Evolutionary conservation across 2,888 invertebrate genomes (phyloP), one percentile per base, ranked within the genome.

Genomic region (Drosophila bunnanda): DNA sequence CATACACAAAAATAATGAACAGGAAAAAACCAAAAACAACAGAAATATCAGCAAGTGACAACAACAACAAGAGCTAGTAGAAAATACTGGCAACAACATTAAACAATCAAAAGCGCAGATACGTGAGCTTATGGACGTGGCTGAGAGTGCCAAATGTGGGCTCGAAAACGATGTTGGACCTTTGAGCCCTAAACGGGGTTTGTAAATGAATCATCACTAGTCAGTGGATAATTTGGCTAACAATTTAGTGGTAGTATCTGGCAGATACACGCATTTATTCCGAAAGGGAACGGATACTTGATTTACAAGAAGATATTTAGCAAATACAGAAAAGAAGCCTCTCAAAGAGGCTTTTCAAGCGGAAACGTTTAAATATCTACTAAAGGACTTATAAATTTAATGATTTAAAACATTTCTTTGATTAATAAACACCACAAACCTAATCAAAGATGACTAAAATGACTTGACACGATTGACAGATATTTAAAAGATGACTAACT

Each of bases 41-140:
- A n/a, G 64, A 48, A 66, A 65, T 30, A 52, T 8, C 25, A 41
- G 43, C 60, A 71, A 71, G 72, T 61, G 67, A 76, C 66, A 77
- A 66, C 60, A 65, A 44, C 34, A 67, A 66, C 52, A 60, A 25
- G 17, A 52, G 17, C 50, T 46, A 34, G 32, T 30, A 44, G 44
- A 55, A 62, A 58, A 54, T 39, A 12, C 59, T 32, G 41, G 12
- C 52, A 59, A 57, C 69, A 53, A 54, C 54, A 74, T 22, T 53
- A 61, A 78, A 78, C 76, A 80, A 80, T 76, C 59, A 60, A 78
- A 78, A 72, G 62, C 68, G 44, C 60, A 75, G 67, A 79, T 80
- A 82, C 83, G 82, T 82, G 82, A 79, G 81, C 75, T 80, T 68
- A 72, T 75, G 74, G 70, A 83, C 81, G 81, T 80, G 80, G 71